phyloP scores from a whole-genome alignment of 2,797 vertebrate species.

The Hapalemur alaotrensis region DNA sequence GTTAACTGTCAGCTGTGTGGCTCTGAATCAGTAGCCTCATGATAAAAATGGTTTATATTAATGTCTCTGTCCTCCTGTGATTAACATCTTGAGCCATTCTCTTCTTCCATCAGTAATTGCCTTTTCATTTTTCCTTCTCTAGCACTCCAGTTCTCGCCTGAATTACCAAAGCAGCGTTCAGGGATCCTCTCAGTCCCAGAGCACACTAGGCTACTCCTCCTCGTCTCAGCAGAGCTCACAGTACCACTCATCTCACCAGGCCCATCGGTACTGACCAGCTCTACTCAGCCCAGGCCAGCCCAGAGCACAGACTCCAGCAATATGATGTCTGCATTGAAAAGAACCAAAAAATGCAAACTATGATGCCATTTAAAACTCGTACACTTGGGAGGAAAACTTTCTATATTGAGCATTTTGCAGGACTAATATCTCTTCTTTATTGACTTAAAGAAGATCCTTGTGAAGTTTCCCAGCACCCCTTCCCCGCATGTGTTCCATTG shows the following conservation, averaged over 20 bases:
- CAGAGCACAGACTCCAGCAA: constrained; percentile 84
- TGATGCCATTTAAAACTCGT: constrained; percentile 72
- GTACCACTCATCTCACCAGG: constrained; percentile 96
- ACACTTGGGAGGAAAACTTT: constrained; percentile 77
- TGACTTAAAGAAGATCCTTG: constrained; percentile 81
- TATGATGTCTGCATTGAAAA: constrained; percentile 85
- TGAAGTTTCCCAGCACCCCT: constrained; percentile 80
- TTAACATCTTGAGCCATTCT: background rate
- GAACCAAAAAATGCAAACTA: constrained; percentile 84
- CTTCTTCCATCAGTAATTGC: constrained; percentile 6
- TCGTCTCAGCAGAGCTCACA: constrained; percentile 97
- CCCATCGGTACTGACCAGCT: constrained; percentile 94
- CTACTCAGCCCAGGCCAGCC: constrained; percentile 71
- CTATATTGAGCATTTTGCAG: constrained; percentile 70
- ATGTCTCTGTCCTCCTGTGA: fast-evolving
- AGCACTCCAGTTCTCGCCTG: constrained; percentile 96
- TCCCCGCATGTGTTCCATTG: constrained; percentile 84
- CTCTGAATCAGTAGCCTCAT: background rate
- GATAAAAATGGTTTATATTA: background rate
- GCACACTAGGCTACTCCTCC: constrained; percentile 94
- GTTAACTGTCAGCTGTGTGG: background rate
- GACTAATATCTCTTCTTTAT: constrained; percentile 67
- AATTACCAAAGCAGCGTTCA: constrained; percentile 99
- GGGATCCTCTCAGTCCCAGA: constrained; percentile 96
- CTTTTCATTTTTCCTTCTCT: constrained; percentile 46